Evolutionary conservation across 2,113 vertebrate genomes (phyloP), one percentile per base, ranked within the genome.

Genomic region (Pelvicachromis taeniatus): DNA sequence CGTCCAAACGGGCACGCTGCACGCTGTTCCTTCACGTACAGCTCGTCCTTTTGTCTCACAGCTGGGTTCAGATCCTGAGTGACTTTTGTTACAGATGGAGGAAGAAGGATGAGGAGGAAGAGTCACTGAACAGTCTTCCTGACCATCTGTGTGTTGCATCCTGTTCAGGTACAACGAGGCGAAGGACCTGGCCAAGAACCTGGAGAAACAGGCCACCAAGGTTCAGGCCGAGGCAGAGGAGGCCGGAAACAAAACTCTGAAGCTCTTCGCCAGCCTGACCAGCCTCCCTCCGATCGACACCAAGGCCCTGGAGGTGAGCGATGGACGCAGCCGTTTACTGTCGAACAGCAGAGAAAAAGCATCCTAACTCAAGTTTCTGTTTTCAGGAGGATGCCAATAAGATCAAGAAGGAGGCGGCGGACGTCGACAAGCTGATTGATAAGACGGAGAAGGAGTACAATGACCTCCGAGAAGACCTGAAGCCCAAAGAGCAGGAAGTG

Each of bases 211-310:
- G 87, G 98, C 99, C 29, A 96, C 63, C 90, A 97, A 96, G 58
- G 96, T 99, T 0, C 97, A 97, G 8, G 94, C 91, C 0, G 98
- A 99, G 87, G 99, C 99, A 6, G 96, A 97, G 45, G 96, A 97
- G 83, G 98, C 98, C 0, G 97, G 97, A 6, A 95, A 97, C 85
- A 97, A 95, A 58, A 98, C 98, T 1, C 87, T 98, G 81, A 96
- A 98, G 94, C 98, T 99, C 87, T 97, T 98, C 0, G 98, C 98
- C 77, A 99, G 99, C 61, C 96, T 99, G 50, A 97, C 97, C 68
- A 97, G 96, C 89, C 92, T 99, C 16, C 97, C 97, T 0, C 33
- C 94, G 0, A 92, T 99, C 31, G 96, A 99, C 94, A 96, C 97
- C 3, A 94, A 92, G 0, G 92, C 96, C 0, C 94, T 99, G 33